Conservation (phyloP, 2,113 vertebrate species). For the Stigmatopora argus region DNA sequence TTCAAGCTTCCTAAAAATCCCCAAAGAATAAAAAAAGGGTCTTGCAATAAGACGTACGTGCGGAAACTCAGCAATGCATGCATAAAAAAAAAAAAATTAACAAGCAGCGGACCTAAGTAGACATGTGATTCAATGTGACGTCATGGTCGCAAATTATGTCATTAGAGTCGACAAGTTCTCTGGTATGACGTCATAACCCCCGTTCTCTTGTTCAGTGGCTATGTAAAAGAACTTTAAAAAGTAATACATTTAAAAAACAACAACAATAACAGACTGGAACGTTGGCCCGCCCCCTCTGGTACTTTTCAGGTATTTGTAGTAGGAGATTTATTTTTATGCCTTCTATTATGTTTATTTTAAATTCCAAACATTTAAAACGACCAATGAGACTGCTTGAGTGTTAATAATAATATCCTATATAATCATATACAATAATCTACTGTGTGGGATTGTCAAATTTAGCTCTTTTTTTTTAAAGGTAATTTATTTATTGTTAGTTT, state of each 20-base stretch:
- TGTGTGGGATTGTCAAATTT: no score
- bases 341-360: no score
- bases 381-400: no score
- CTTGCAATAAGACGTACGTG: neutral
- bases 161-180: neutral
- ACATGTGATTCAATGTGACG: no score
- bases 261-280: neutral
- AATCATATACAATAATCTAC: no score
- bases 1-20: neutral
- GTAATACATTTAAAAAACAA: neutral
- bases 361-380: no score
- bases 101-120: no score
- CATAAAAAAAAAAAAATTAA: no score
- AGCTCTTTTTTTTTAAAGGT: no score
- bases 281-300: neutral
- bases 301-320: neutral
- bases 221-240: neutral
- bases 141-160: neutral
- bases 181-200: neutral
- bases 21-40: neutral
- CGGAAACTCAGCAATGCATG: no score
- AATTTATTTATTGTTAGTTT: no score
- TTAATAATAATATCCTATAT: no score
- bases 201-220: neutral
- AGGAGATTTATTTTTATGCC: neutral